Evolutionary conservation across 2,888 invertebrate species (phyloP).

Genomic region (Scaptomyza tumidula): DNA sequence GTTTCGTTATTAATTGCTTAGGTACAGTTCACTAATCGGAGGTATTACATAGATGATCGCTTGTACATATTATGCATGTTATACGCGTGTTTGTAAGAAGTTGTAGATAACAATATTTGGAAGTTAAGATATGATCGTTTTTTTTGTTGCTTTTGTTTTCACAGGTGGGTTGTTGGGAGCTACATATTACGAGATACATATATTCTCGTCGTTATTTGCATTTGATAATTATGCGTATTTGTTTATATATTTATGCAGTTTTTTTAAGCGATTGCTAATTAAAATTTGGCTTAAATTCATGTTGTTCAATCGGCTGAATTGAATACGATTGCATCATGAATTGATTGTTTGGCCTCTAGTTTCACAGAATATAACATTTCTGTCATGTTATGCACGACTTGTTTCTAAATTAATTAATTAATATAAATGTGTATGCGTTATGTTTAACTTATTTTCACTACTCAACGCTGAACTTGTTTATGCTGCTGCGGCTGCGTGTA

Average conservation of each 20-base stretch:
- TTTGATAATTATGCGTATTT: conserved; percentile 12
- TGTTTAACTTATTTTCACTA: conserved; percentile 36
- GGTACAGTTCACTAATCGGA: conserved; percentile 78
- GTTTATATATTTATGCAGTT: conserved; percentile 18
- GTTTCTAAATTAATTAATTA: conserved; percentile 53
- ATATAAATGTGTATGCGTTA: conserved; percentile 55
- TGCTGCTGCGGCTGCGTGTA: conserved; percentile 29
- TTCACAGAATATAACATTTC: conserved; percentile 46
- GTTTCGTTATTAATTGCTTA: conserved; percentile 49
- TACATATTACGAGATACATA: conserved; percentile 48
- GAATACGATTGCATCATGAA: conserved; percentile 50
- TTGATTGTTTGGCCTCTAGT: conserved; percentile 64
- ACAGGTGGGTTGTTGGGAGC: conserved; percentile 69
- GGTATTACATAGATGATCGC: conserved; percentile 73
- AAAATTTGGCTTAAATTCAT: conserved; percentile 55
- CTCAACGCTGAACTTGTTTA: conserved; percentile 23
- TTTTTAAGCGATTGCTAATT: conserved; percentile 47
- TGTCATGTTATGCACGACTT: conserved; percentile 29
- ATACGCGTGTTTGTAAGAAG: conserved; percentile 3
- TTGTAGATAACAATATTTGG: conserved; percentile 36
- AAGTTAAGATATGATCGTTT: conserved; percentile 69
- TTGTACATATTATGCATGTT: conserved; percentile 31
- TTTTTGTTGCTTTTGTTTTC: conserved; percentile 43
- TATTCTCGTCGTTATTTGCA: conserved; percentile 3
- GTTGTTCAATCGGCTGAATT: conserved; percentile 43